phyloP scores from a whole-genome alignment of 2,113 vertebrate species.

The Emberiza fucata region DNA sequence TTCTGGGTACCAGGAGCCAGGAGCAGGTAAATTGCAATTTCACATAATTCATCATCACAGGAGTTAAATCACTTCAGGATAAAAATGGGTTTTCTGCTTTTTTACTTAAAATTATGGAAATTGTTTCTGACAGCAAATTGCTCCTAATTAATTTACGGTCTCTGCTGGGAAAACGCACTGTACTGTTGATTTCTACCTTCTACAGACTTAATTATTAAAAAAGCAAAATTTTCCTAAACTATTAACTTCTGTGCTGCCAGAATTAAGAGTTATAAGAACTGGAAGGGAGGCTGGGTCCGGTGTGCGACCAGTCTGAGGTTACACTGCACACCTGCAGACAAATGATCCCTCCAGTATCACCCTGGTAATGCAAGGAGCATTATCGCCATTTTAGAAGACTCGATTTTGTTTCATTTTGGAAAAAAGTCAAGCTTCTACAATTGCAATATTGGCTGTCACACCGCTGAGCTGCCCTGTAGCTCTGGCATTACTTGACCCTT shows the following conservation, averaged over 20 bases:
- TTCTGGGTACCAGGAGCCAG: neutral
- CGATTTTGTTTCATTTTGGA: constrained; percentile 30
- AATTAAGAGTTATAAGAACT: constrained; percentile 38
- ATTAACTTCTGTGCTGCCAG: constrained; percentile 71
- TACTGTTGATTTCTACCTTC: constrained; percentile 79
- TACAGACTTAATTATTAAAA: constrained; percentile 77
- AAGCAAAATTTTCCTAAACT: constrained; percentile 68
- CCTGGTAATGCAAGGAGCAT: neutral
- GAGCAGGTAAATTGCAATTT: constrained; percentile 55
- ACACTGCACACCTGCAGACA: neutral
- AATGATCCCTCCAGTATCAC: neutral
- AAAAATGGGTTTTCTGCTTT: constrained; percentile 72
- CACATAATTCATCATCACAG: constrained; percentile 68
- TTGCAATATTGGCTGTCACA: neutral
- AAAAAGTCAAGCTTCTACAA: constrained; percentile 4
- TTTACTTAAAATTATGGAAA: constrained; percentile 80
- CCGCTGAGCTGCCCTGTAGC: neutral
- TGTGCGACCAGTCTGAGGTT: neutral
- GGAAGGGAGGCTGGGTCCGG: neutral
- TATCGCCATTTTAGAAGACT: neutral
- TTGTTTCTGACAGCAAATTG: constrained; percentile 82
- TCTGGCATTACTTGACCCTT: neutral
- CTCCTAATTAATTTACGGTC: constrained; percentile 82
- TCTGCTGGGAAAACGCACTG: constrained; percentile 77
- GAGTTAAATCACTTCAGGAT: constrained; percentile 76